phyloP scores from a whole-genome alignment of 1,140 invertebrate genomes.

The Drosophila elegans region DNA sequence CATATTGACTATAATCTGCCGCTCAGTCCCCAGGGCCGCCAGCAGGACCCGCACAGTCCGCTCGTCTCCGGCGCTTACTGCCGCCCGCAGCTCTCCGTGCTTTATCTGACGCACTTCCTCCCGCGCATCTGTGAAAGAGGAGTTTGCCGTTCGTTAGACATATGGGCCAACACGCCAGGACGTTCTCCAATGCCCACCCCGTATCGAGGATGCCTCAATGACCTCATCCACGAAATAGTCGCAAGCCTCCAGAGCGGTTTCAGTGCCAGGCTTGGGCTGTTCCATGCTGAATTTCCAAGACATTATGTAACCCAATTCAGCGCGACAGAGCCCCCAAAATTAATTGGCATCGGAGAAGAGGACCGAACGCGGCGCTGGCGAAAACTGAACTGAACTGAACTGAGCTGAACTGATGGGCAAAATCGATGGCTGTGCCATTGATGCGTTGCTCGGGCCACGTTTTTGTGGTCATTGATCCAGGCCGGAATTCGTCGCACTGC shows the following conservation, averaged over 20 bases:
- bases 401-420: slow-evolving; percentile 64
- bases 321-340: slow-evolving; percentile 6
- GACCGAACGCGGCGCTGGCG: slow-evolving; percentile 26
- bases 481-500: slow-evolving; percentile 46
- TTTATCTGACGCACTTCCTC: slow-evolving; percentile 89
- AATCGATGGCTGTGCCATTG: slow-evolving; percentile 51
- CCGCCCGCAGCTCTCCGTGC: slow-evolving; percentile 90
- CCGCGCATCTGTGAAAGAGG: slow-evolving; percentile 87
- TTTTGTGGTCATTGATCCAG: slow-evolving; percentile 68
- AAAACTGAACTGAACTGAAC: slow-evolving; percentile 52
- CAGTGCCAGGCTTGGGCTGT: slow-evolving; percentile 84
- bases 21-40: slow-evolving; percentile 87
- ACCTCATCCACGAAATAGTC: slow-evolving; percentile 89
- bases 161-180: slow-evolving; percentile 21
- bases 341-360: slow-evolving; percentile 6
- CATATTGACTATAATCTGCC: slow-evolving; percentile 92
- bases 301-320: slow-evolving; percentile 61
- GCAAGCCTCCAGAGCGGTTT: slow-evolving; percentile 88
- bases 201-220: slow-evolving; percentile 62
- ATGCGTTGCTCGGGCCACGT: slow-evolving; percentile 28
- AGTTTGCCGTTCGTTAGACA: background rate
- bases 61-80: slow-evolving; percentile 89
- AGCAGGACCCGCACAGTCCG: slow-evolving; percentile 88
- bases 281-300: slow-evolving; percentile 78
- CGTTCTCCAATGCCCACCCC: slow-evolving; percentile 44